Percentiles rank a stretch among this genome's conserved stretches.
These are phyloP conservation scores for Agonum fuliginosum DNA, from an alignment of 2,888 invertebrate species.

Conservation along the genomic window DNA sequence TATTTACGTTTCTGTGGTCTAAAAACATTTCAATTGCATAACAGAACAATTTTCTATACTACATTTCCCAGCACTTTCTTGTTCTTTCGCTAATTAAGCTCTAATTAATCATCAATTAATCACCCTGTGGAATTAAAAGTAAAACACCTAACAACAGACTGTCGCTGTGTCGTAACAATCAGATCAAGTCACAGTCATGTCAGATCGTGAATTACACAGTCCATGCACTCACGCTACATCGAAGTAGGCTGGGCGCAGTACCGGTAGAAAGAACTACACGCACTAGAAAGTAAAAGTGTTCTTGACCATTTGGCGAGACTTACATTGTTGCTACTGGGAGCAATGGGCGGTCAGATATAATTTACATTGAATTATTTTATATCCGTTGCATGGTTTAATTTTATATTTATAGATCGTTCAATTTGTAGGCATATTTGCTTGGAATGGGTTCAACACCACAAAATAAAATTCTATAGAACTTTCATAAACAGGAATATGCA, in stretches of 20 bases:
- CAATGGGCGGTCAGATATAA: not conserved
- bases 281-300: constrained; percentile 37
- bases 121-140: not conserved
- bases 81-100: not conserved
- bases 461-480: no score
- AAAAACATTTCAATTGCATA: no score
- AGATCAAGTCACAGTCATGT: constrained; percentile 1
- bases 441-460: not conserved
- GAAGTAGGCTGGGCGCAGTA: not conserved
- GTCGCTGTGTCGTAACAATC: constrained; percentile 20
- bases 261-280: constrained; percentile 2
- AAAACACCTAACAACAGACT: not conserved
- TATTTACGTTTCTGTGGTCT: no score
- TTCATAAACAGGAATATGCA: no score
- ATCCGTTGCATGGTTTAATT: not conserved
- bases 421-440: not conserved
- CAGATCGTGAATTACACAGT: not conserved
- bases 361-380: not conserved
- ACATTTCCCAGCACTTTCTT: not conserved
- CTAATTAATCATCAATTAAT: not conserved
- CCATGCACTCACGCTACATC: constrained; percentile 7
- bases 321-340: not conserved
- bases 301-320: constrained; percentile 16
- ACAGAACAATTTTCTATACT: not conserved
- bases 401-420: not conserved